A percentile compares a stretch with the other conserved stretches of the same genome.
Evolutionary conservation across 2,888 invertebrate species (phyloP).

Genomic region (Vanessa cardui): DNA sequence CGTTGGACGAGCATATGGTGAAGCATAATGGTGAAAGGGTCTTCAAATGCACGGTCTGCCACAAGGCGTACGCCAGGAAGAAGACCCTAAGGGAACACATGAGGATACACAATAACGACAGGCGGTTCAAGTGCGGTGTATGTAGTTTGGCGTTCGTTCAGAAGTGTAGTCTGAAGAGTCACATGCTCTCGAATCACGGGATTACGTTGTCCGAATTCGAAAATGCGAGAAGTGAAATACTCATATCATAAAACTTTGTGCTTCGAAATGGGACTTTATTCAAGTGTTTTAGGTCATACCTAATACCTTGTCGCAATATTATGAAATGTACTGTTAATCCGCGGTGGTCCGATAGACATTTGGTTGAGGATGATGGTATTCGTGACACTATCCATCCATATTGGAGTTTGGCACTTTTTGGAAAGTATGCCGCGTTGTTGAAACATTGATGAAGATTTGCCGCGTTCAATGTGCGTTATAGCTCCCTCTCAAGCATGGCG

Average conservation of each 20-base stretch:
- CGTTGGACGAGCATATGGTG: slow-evolving; percentile 71
- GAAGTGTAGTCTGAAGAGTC: slow-evolving; percentile 68
- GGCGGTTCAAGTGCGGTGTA: slow-evolving; percentile 68
- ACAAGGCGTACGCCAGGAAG: slow-evolving; percentile 70
- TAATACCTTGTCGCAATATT: no score
- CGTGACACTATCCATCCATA: no score
- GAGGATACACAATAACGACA: slow-evolving; percentile 75
- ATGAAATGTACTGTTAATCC: no score
- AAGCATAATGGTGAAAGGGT: slow-evolving; percentile 71
- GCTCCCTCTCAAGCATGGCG: no score
- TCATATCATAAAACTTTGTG: slow-evolving; percentile 33
- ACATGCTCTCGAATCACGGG: slow-evolving; percentile 72
- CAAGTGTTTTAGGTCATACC: background rate
- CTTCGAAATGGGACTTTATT: background rate
- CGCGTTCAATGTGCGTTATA: no score
- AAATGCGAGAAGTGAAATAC: slow-evolving; percentile 40
- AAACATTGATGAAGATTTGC: no score
- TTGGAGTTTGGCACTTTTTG: no score
- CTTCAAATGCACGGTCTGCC: slow-evolving; percentile 66
- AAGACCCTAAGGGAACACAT: slow-evolving; percentile 72
- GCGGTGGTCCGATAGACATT: no score
- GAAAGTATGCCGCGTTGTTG: no score
- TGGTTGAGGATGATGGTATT: no score
- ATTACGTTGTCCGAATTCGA: slow-evolving; percentile 65
- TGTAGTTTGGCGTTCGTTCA: slow-evolving; percentile 70